These are phyloP conservation scores for Microctenopoma lineatum DNA, from an alignment of 2,797 vertebrate species.

Conservation along the genomic window DNA sequence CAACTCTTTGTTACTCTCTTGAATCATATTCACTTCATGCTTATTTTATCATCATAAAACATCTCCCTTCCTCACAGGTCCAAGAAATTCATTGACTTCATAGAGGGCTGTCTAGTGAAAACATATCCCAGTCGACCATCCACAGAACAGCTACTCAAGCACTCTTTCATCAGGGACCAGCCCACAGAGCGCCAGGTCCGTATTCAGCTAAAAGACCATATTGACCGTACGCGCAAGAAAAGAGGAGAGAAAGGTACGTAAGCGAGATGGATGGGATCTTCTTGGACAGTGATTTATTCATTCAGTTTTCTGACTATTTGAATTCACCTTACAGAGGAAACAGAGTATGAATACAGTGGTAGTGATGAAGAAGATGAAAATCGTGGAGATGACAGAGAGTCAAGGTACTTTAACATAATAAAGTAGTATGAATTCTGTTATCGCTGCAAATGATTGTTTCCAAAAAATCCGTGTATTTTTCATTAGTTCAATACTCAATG, in stretches of 20 bases:
- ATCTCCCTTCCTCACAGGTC: slow-evolving; percentile 83
- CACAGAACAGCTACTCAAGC: slow-evolving; percentile 93
- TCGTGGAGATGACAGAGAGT: slow-evolving; percentile 91
- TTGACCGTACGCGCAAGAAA: slow-evolving; percentile 93
- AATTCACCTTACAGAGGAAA: slow-evolving; percentile 85
- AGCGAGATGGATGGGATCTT: neutral
- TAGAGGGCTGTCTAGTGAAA: slow-evolving; percentile 94
- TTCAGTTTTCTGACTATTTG: slow-evolving; percentile 6
- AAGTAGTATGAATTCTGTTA: neutral
- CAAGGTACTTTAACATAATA: slow-evolving; percentile 82
- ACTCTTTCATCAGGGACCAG: slow-evolving; percentile 94
- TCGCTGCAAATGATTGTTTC: neutral
- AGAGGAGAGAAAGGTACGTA: slow-evolving; percentile 90
- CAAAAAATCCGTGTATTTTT: neutral
- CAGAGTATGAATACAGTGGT: slow-evolving; percentile 94
- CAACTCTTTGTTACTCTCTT: neutral
- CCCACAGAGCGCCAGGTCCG: slow-evolving; percentile 94
- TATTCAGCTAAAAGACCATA: slow-evolving; percentile 96
- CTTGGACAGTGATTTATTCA: neutral
- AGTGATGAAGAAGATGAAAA: slow-evolving; percentile 95
- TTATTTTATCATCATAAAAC: slow-evolving; percentile 33
- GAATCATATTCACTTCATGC: neutral
- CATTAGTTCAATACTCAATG: slow-evolving; percentile 92
- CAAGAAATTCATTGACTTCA: slow-evolving; percentile 95
- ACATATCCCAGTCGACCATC: slow-evolving; percentile 91